These are phyloP conservation scores for Gymnarchus niloticus DNA, from an alignment of 2,113 vertebrate genomes.

Conservation along the genomic window DNA sequence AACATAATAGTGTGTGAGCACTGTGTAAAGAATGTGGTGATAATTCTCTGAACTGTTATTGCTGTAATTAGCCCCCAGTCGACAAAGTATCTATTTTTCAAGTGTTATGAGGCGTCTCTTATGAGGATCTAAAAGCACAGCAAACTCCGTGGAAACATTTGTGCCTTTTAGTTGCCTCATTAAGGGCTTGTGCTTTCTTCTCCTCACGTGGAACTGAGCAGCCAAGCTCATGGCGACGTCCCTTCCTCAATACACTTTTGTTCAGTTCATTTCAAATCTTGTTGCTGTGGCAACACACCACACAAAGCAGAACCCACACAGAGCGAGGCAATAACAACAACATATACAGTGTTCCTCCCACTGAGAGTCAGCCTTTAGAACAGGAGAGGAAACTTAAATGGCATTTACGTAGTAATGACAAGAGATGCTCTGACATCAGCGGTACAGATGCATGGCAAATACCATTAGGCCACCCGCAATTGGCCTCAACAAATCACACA, in stretches of 20 bases:
- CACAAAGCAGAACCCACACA: slow-evolving; percentile 24
- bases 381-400: background rate
- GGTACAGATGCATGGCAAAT: background rate
- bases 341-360: slow-evolving; percentile 24
- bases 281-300: slow-evolving; percentile 30
- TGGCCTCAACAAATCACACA: background rate
- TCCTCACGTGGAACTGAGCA: background rate
- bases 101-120: background rate
- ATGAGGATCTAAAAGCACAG: background rate
- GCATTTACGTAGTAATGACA: background rate
- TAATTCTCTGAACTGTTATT: slow-evolving; percentile 19
- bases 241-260: background rate
- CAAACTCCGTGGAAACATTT: background rate
- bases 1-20: slow-evolving; percentile 2
- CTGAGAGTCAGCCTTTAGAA: background rate
- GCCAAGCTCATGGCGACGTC: background rate
- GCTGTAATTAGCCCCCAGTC: background rate
- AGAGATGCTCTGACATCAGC: background rate
- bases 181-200: background rate
- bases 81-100: background rate
- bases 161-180: background rate
- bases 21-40: slow-evolving; percentile 2
- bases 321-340: slow-evolving; percentile 30
- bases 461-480: background rate
- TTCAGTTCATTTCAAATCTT: slow-evolving; percentile 23